Evolutionary conservation across 2,113 vertebrate species (phyloP), one percentile per base, ranked within the genome.

Genomic region (Scomber colias): DNA sequence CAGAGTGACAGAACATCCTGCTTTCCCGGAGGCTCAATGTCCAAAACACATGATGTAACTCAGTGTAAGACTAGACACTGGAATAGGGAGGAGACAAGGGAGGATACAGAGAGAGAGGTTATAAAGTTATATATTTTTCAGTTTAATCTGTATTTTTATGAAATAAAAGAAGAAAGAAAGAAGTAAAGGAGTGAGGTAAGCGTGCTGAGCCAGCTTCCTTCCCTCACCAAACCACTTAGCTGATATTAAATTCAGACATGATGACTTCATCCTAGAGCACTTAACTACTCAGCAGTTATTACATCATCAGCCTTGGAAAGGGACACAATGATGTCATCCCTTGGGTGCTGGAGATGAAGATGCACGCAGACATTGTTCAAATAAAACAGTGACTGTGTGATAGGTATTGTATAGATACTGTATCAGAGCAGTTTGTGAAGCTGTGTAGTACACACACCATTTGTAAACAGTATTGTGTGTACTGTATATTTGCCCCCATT

Each of bases 191-290:
- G 12, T 21, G 1, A 10, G 3, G 2, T 11, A 8, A 12, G 17
- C 35, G 10, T n/a, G 64, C 80, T 85, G 73, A 87, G 59, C 62
- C 64, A 87, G 75, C 71, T 70, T 66, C n/a, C 54, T 73, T 59
- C 24, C 46, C 19, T 30, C 19, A 14, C 72, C 45, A 50, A 87
- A 77, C 82, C 86, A 87, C 88, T 93, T 87, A 83, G 86, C 83
- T 79, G 44, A 88, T 87, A 89, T 91, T 89, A 87, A 81, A 91
- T 83, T 86, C 81, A 74, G 50, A 24, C 45, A 49, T 10, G 63
- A 87, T 91, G 87, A 92, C 87, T 79, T 91, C 89, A 90, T 89
- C 84, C 73, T 9, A 5, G 7, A 63, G 77, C 82, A 77, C 77
- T 86, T 80, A 69, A 56, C 79, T 65, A 81, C 76, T 86, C 72